Evolutionary conservation across 2,888 invertebrate genomes (phyloP).

Genomic region (Hirtodrosophila cameraria): DNA sequence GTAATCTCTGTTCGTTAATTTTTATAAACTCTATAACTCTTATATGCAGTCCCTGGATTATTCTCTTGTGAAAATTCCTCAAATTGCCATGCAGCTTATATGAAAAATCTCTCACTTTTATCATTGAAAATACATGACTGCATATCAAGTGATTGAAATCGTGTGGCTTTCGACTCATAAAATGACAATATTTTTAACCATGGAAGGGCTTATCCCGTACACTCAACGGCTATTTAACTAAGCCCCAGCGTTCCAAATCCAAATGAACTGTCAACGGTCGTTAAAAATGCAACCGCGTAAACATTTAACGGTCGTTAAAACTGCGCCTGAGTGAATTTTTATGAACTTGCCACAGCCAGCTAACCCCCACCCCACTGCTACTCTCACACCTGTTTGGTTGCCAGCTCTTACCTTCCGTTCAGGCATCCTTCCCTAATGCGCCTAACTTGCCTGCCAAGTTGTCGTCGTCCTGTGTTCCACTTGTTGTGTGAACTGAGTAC

Average conservation of each 20-base stretch:
- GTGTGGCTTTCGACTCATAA: neutral
- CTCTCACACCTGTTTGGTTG: neutral
- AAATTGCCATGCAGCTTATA: neutral
- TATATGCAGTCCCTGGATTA: too few species aligned
- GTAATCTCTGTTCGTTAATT: too few species aligned
- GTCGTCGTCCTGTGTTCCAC: slow-evolving; percentile 7
- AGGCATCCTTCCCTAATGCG: slow-evolving; percentile 15
- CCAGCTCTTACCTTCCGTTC: neutral
- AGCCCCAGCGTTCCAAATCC: slow-evolving; percentile 54
- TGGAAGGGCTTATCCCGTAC: neutral
- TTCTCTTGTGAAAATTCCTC: too few species aligned
- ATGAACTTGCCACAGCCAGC: slow-evolving; percentile 48
- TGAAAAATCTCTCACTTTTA: neutral
- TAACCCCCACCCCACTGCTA: neutral
- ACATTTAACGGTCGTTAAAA: slow-evolving; percentile 73
- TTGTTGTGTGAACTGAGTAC: slow-evolving; percentile 11
- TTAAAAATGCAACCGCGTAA: slow-evolving; percentile 74
- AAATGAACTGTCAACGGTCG: slow-evolving; percentile 73
- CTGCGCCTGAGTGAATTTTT: slow-evolving; percentile 73
- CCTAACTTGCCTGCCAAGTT: slow-evolving; percentile 27
- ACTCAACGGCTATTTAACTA: slow-evolving; percentile 51
- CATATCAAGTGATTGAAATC: slow-evolving; percentile 11
- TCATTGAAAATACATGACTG: neutral
- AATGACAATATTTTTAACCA: neutral
- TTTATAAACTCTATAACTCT: too few species aligned